Conservation (phyloP, 35 echinoderm and acorn worm genomes). For the Apostichopus parvimensis region DNA sequence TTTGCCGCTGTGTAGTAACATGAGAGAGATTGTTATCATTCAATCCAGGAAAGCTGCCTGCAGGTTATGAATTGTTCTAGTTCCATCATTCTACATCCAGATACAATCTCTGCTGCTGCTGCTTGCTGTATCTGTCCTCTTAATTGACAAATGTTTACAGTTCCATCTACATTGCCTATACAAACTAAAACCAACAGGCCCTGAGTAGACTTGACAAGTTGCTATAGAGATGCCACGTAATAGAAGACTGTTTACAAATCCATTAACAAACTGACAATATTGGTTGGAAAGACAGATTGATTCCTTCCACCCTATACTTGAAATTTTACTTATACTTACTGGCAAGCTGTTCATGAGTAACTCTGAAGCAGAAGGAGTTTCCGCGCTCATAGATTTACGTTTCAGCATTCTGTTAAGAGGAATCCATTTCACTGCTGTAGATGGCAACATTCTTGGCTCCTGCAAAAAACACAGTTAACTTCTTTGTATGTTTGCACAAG, state of each 20-base stretch:
- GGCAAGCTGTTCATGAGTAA: constrained; percentile 83
- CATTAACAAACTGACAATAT: constrained; percentile 54
- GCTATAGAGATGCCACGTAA: constrained; percentile 8
- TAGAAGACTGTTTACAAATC: constrained; percentile 37
- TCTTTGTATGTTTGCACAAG: too few species aligned
- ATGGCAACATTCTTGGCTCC: constrained; percentile 83
- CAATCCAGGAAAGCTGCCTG: too few species aligned
- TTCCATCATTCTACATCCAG: not conserved
- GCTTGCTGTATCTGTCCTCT: not conserved
- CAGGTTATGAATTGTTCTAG: not conserved
- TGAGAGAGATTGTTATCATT: too few species aligned
- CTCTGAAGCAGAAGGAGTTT: constrained; percentile 80
- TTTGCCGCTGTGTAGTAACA: too few species aligned
- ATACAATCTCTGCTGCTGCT: not conserved
- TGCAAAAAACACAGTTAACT: constrained; percentile 29
- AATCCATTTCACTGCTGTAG: constrained; percentile 86
- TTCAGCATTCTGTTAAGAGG: constrained; percentile 85
- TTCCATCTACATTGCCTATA: not conserved
- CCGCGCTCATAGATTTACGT: constrained; percentile 74
- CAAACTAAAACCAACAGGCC: not conserved
- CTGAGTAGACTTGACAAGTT: not conserved
- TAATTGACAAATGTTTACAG: constrained; percentile 14
- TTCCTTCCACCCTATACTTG: not conserved
- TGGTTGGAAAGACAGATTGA: constrained; percentile 32
- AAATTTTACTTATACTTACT: constrained; percentile 58